Evolutionary conservation across 2,888 invertebrate species (phyloP).

Genomic region (Coelopa pilipes): DNA sequence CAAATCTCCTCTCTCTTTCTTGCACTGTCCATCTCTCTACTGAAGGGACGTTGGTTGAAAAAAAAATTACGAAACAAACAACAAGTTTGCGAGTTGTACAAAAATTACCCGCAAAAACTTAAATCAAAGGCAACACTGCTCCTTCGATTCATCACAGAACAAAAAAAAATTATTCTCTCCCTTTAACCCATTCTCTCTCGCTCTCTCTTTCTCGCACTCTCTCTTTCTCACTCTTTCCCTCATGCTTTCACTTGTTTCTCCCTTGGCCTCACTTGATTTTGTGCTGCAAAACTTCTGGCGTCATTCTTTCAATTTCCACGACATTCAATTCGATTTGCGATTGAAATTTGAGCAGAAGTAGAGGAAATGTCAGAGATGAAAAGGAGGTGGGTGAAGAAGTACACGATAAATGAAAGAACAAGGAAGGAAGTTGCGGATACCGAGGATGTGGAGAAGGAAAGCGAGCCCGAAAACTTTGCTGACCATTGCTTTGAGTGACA

Average conservation of each 20-base stretch:
- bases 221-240: background rate
- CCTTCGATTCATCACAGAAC: background rate
- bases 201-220: background rate
- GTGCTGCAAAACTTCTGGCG: background rate
- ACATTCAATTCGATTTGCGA: slow-evolving; percentile 19
- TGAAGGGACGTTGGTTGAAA: background rate
- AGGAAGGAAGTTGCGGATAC: too few species aligned
- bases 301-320: slow-evolving; percentile 13
- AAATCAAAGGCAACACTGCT: slow-evolving; percentile 14
- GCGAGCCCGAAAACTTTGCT: slow-evolving; percentile 13
- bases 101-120: slow-evolving; percentile 23
- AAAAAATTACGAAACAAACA: background rate
- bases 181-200: background rate
- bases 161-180: background rate
- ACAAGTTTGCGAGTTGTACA: slow-evolving; percentile 11
- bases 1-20: too few species aligned
- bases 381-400: background rate
- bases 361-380: background rate
- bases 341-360: slow-evolving; percentile 9
- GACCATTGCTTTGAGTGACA: slow-evolving; percentile 37
- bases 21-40: too few species aligned
- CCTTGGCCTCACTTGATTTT: background rate
- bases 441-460: background rate
- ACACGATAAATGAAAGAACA: too few species aligned
- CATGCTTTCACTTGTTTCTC: too few species aligned